These are phyloP conservation scores for Marisa cornuarietis DNA, from an alignment of 1,140 invertebrate species.

Conservation along the genomic window DNA sequence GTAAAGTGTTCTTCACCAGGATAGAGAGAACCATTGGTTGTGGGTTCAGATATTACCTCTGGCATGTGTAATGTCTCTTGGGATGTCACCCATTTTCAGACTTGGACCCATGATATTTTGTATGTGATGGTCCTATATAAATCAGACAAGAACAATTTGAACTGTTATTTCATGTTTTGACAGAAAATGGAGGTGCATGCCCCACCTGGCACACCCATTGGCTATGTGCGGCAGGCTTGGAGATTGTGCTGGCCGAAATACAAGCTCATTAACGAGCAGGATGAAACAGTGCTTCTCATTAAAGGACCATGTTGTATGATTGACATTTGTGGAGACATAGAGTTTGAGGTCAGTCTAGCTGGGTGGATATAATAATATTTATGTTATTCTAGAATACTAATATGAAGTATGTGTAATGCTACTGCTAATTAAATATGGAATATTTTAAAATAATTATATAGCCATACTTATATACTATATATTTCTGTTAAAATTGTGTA, in stretches of 20 bases:
- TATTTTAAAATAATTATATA: too few species aligned
- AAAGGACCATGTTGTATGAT: constrained; percentile 86
- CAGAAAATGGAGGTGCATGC: constrained; percentile 60
- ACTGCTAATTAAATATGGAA: too few species aligned
- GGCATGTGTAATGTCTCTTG: too few species aligned
- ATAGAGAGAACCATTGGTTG: neutral
- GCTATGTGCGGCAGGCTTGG: constrained; percentile 87
- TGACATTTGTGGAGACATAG: constrained; percentile 83
- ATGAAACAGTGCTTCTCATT: constrained; percentile 81
- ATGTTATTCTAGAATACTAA: neutral
- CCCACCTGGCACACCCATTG: constrained; percentile 72
- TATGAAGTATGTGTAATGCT: too few species aligned
- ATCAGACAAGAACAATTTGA: too few species aligned
- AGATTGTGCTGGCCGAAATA: constrained; percentile 82
- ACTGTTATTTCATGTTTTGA: neutral
- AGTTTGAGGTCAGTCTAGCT: constrained; percentile 68
- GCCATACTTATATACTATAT: too few species aligned
- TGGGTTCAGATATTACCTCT: too few species aligned
- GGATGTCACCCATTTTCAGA: too few species aligned
- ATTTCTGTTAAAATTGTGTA: too few species aligned
- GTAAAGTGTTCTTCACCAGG: neutral
- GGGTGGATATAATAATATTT: neutral
- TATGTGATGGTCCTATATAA: too few species aligned
- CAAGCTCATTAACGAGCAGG: constrained; percentile 79
- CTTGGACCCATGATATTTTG: too few species aligned